Base-by-base conservation (phyloP, 2,113 vertebrate genomes). In the Ochotona princeps region DNA sequence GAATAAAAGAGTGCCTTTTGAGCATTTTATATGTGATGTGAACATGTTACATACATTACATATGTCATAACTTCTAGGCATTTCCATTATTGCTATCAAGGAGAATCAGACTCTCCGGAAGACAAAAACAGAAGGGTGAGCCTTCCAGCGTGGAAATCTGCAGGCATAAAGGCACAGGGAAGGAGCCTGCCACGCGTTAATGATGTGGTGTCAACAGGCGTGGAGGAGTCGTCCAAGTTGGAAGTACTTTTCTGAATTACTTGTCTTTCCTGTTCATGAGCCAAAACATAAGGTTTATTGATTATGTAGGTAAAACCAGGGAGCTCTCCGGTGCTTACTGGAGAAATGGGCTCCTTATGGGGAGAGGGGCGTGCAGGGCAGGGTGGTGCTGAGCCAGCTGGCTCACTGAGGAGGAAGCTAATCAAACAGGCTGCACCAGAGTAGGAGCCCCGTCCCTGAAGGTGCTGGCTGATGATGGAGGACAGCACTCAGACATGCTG, bases 21-120 rank as follows among this genome's bases (percentile, higher is more conserved):
- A 63, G 32, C 17, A 76, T 79, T 66, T 67, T 83, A 28, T n/a
- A 72, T 13, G 38, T 44, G 60, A 54, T 38, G 30, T n/a, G n/a
- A n/a, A 30, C 15, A 83, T 47, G n/a, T 12, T 38, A 32, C 83
- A 84, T 13, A 76, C 32, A 75, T 65, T 30, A 80, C 32, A 66
- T 11, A 78, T 70, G 61, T 83, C 3, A 10, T 35, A 80, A 44
- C 17, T 60, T 83, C 54, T 28, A 72, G 63, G 13, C 5, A 92
- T 49, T 92, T 61, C 54, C 74, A n/a, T 65, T 72, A 87, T 38
- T 90, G n/a, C 54, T 73, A 38, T 66, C n/a, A 83, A 91, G 80
- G 5, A 88, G 21, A 86, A 21, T 30, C 32, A 61, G 67, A 60
- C 20, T 35, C 11, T 69, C 72, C 90, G 23, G 74, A 92, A 92